Evolutionary conservation across 2,113 vertebrate genomes (phyloP).

Genomic region (Corythaixoides concolor): DNA sequence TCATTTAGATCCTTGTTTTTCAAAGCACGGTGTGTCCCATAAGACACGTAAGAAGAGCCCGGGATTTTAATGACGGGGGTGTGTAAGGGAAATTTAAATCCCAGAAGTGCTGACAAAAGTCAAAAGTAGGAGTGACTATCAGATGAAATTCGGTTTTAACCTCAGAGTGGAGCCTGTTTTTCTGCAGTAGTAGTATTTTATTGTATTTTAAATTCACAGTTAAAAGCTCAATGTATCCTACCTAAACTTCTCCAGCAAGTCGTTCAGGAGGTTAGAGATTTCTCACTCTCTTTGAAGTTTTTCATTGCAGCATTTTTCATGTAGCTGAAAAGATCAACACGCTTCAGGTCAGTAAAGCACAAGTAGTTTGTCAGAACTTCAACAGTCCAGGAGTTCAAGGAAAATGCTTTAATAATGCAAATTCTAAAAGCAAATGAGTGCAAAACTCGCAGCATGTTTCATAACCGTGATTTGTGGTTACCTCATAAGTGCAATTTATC

Average conservation of each 20-base stretch:
- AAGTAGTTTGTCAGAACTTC: background rate
- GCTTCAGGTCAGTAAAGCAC: background rate
- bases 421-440: background rate
- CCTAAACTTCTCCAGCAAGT: background rate
- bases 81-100: background rate
- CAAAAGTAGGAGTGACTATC: background rate
- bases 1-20: background rate
- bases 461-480: background rate
- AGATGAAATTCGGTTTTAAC: background rate
- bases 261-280: background rate
- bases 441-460: background rate
- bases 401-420: background rate
- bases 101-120: background rate
- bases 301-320: background rate
- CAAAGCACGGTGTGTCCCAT: background rate
- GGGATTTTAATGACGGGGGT: background rate
- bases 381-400: background rate
- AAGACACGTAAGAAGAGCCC: background rate
- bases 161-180: accelerated
- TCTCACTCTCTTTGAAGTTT: background rate
- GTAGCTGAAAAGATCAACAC: background rate
- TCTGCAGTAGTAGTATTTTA: background rate
- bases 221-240: background rate
- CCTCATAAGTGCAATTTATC: background rate
- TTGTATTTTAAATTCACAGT: background rate